Base-by-base conservation (phyloP, 2,888 invertebrate genomes). In the Harpagoxenus sublaevis region DNA sequence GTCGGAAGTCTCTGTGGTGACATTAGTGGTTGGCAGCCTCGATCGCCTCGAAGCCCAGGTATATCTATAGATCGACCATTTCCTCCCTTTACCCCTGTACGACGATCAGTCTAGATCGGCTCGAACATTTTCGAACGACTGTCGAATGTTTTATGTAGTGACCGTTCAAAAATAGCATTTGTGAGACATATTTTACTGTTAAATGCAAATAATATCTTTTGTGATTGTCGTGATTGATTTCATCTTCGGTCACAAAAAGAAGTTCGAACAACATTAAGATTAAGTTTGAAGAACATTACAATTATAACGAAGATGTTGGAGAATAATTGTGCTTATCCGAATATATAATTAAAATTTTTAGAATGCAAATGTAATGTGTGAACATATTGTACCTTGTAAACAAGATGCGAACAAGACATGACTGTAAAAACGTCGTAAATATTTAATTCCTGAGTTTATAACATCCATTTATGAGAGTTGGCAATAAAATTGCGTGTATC, bases 1-100 rank as follows among this genome's bases (percentile, higher is more conserved):
- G 68, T 86, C 35, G 84, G 84, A 82, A 84, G 51, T 78, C 28
- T 68, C 62, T 74, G 91, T 89, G 91, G 91, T 92, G 91, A 92
- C 92, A 91, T 92, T 92, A 92, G 92, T 90, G 86, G 91, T 86
- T 86, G 78, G 84, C 87, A 82, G 83, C 45, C 55, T 53, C 86
- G 79, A 82, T 84, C 71, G 63, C 83, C 78, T 77, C 74, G 48
- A 60, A 62, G 23, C 51, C 51, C 85, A 87, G 87, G 84, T 87
- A 87, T n/a, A n/a, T n/a, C n/a, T n/a, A n/a, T 79, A 87, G 60
- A 63, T 71, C 57, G 73, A 45, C 28, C 60, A 42, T 31, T 53
- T 45, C 6, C 62, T 78, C 23, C 28, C 35, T 71, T 66, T 71
- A 48, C 12, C 35, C 28, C 31, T 9, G 23, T 23, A 65, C 8